A percentile compares a stretch with the other conserved stretches of the same genome.
Conservation (phyloP, 2,113 vertebrate species). For the Melanotaenia duboulayi region DNA sequence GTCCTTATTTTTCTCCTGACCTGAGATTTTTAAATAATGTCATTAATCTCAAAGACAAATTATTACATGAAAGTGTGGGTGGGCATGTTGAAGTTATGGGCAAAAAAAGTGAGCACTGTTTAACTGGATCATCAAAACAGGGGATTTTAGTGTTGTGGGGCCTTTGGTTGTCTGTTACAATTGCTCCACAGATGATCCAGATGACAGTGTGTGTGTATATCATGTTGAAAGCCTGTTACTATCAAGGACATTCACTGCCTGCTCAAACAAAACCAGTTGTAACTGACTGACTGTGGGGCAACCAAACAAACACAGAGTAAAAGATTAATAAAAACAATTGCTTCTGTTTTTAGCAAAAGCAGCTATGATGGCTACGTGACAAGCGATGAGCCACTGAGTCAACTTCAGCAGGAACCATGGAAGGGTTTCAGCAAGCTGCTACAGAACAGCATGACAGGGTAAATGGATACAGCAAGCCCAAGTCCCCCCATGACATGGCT, state of each 20-base stretch:
- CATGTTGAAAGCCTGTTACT: conserved; percentile 46
- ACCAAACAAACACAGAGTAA: not conserved
- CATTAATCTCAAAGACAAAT: not conserved
- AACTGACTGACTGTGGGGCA: conserved; percentile 4
- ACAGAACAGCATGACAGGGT: conserved; percentile 56
- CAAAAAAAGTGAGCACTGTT: not conserved
- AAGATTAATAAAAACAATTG: not conserved
- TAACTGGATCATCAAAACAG: not conserved
- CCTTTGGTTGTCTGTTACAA: not conserved
- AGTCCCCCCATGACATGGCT: conserved; percentile 46
- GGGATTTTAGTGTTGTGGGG: not conserved
- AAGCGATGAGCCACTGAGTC: conserved; percentile 66
- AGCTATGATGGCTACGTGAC: conserved; percentile 74
- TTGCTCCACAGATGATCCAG: conserved; percentile 29
- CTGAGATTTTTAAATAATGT: not conserved
- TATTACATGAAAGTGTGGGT: not conserved
- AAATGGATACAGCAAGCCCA: conserved; percentile 63
- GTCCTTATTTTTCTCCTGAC: not conserved
- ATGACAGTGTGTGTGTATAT: conserved; percentile 19
- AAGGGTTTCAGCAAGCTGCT: conserved; percentile 60
- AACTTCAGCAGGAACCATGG: conserved; percentile 76
- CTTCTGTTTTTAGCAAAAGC: conserved; percentile 37
- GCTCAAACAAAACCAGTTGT: conserved; percentile 27
- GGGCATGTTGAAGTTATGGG: not conserved
- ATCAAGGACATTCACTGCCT: conserved; percentile 40